Base-by-base conservation (phyloP, 1,140 invertebrate genomes). In the Monomorium pharaonis region DNA sequence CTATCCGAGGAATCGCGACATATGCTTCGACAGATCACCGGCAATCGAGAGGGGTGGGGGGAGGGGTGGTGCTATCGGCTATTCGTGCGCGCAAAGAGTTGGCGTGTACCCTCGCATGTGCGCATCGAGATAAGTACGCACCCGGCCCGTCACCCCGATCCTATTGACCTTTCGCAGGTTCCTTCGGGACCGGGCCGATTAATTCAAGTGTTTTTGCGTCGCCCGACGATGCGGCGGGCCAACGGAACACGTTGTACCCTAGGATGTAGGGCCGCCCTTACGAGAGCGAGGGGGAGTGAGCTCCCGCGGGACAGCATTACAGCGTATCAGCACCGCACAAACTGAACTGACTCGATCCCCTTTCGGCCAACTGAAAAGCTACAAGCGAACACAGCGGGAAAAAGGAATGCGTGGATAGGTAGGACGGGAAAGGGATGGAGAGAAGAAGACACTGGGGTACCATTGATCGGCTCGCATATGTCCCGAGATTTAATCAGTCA, bases 401-500 rank as follows among this genome's bases (percentile, higher is more conserved):
- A n/a, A 56, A 81, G 51, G 65, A 74, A 21, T 63, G 75, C 65
- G 37, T 24, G 30, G 33, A 14, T 33, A 44, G 63, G n/a, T 33
- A 33, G 60, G 76, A 2, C n/a, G 16, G n/a, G 56, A 12, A 65
- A 56, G 56, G 18, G 18, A 42, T 3, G 9, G 56, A 83, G 67
- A 89, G 70, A 72, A 21, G 49, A 67, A 81, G 51, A 84, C 84
- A 86, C 74, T 83, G 86, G 80, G 85, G 88, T 88, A 76, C 91
- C 93, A 93, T 93, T 94, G 92, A 94, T 94, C 91, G 91, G 81
- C 89, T 93, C 94, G 88, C 94, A 95, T 94, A 95, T 95, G 94
- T 94, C 93, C 91, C 87, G 90, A 94, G 94, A 95, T 95, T 95
- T 94, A 95, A 95, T 95, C 94, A 94, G 93, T 92, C 91, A 75